Evolutionary conservation across 23 tunicate genomes (phyloP).

Genomic region (Botrylloides violaceus): DNA sequence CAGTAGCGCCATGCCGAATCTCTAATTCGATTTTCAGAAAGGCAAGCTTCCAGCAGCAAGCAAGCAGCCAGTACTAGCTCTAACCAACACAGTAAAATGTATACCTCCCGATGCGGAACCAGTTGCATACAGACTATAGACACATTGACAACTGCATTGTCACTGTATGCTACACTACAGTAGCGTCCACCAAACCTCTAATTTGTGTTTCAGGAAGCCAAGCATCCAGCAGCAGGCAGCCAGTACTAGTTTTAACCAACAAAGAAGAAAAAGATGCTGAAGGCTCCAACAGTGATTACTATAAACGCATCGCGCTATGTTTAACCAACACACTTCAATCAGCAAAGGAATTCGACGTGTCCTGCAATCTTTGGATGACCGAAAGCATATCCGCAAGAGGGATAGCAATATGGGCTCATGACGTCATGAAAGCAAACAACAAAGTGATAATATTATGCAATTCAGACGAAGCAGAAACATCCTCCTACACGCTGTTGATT

Average conservation of each 20-base stretch:
- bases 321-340: conserved; percentile 1
- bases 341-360: background rate
- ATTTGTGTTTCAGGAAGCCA: too few species aligned
- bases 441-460: conserved; percentile 7
- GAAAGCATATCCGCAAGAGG: conserved; percentile 1
- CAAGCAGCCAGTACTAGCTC: too few species aligned
- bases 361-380: conserved; percentile 19
- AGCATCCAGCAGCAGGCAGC: background rate
- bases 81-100: too few species aligned
- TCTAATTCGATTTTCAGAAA: too few species aligned
- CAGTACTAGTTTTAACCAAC: background rate
- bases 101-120: too few species aligned
- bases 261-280: background rate
- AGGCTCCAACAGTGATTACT: background rate
- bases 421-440: background rate
- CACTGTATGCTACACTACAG: too few species aligned
- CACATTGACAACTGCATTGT: too few species aligned
- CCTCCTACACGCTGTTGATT: background rate
- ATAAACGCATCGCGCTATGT: conserved; percentile 8
- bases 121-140: too few species aligned
- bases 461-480: background rate
- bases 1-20: too few species aligned
- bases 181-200: too few species aligned
- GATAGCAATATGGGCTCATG: conserved; percentile 20
- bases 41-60: too few species aligned